Conservation (phyloP, 2,888 invertebrate species). For the Periphyllus acericola region DNA sequence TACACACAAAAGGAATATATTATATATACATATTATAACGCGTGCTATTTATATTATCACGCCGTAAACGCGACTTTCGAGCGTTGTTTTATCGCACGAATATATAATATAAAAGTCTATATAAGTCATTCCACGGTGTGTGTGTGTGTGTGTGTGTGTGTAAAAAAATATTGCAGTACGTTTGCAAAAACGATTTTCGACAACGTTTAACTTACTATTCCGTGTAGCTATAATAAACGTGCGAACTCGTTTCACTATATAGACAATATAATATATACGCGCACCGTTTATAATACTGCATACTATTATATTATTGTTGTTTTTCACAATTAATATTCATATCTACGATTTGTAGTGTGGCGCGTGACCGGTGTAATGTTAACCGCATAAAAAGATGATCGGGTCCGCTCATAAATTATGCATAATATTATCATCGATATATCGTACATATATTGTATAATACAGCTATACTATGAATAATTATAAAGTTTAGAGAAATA, state of each 20-base stretch:
- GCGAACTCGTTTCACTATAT: neutral
- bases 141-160: too few species aligned
- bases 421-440: neutral
- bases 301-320: neutral
- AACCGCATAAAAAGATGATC: slow-evolving; percentile 27
- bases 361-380: slow-evolving; percentile 31
- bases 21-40: neutral
- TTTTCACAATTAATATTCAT: slow-evolving; percentile 29
- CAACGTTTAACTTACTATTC: neutral
- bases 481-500: neutral
- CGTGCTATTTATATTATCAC: neutral
- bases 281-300: neutral
- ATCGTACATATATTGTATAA: neutral
- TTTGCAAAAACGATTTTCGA: neutral
- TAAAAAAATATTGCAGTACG: neutral
- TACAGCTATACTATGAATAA: neutral
- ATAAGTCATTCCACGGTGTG: neutral
- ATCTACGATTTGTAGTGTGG: slow-evolving; percentile 28
- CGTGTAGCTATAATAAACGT: neutral
- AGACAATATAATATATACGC: neutral
- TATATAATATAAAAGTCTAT: neutral
- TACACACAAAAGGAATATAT: too few species aligned
- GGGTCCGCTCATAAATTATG: slow-evolving; percentile 37
- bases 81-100: neutral
- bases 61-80: neutral